Evolutionary conservation across 2,888 invertebrate genomes (phyloP).

Genomic region (Nomada hirtipes): DNA sequence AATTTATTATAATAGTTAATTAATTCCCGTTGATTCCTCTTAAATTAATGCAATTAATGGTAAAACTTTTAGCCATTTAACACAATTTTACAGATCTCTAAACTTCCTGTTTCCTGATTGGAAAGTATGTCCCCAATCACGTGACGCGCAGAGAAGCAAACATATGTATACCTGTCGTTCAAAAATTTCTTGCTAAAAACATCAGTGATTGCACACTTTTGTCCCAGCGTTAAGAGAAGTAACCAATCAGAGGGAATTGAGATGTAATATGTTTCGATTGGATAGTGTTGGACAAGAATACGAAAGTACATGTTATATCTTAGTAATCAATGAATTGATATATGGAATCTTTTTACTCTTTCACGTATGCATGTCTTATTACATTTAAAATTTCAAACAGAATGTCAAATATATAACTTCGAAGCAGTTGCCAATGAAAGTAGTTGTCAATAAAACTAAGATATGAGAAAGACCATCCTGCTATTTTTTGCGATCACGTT

Average conservation of each 20-base stretch:
- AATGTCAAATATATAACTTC: too few relatives aligned
- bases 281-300: conserved; percentile 17
- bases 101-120: conserved; percentile 42
- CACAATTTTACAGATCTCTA: conserved; percentile 17
- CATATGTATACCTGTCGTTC: not conserved
- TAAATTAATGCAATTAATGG: too few relatives aligned
- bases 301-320: not conserved
- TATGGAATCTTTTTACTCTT: not conserved
- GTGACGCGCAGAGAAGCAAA: not conserved
- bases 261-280: not conserved
- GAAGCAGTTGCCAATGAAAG: too few relatives aligned
- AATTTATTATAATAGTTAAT: not conserved
- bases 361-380: too few relatives aligned
- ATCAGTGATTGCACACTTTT: not conserved
- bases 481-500: too few relatives aligned
- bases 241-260: not conserved
- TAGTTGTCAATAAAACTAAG: too few relatives aligned
- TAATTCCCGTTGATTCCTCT: not conserved
- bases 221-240: not conserved
- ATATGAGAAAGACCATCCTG: too few relatives aligned
- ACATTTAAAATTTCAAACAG: too few relatives aligned
- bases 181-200: not conserved
- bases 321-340: not conserved
- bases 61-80: not conserved
- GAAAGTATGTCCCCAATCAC: conserved; percentile 36